A percentile compares a stretch with the other conserved stretches of the same genome.
Conservation (phyloP, 2,797 vertebrate species). For the Centropyge bicolor region DNA sequence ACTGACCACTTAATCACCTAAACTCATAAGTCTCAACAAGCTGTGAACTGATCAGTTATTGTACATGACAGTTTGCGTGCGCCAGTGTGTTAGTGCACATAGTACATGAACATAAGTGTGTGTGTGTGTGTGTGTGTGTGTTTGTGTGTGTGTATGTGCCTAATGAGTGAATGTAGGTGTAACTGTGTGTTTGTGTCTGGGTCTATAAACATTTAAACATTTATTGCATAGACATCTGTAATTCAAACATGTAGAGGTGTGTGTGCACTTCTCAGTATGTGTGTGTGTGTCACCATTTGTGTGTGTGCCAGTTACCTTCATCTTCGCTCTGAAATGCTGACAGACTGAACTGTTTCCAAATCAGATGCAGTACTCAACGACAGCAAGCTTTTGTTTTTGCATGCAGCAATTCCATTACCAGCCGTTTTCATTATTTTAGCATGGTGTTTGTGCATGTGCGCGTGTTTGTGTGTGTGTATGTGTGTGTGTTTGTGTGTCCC, state of each 20-base stretch:
- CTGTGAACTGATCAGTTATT: constrained; percentile 68
- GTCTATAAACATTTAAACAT: constrained; percentile 12
- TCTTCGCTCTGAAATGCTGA: constrained; percentile 79
- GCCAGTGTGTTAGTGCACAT: constrained; percentile 17
- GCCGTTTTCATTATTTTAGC: constrained; percentile 85
- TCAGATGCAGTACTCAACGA: constrained; percentile 72
- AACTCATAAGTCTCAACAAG: constrained; percentile 59
- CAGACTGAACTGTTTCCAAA: constrained; percentile 79
- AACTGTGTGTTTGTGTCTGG: background rate
- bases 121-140: background rate
- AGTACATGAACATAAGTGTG: constrained; percentile 4
- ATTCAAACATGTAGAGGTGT: constrained; percentile 4
- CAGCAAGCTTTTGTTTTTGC: constrained; percentile 81
- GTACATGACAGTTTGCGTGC: constrained; percentile 56
- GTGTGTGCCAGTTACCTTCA: constrained; percentile 67
- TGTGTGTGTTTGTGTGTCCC: constrained; percentile 44
- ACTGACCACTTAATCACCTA: constrained; percentile 76
- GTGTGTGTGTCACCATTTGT: constrained; percentile 41
- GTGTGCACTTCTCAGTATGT: constrained; percentile 1
- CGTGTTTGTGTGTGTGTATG: constrained; percentile 26
- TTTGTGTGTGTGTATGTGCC: background rate
- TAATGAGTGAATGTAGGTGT: constrained; percentile 1
- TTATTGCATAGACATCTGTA: constrained; percentile 21
- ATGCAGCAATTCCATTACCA: constrained; percentile 86
- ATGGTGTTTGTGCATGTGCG: constrained; percentile 60